Conservation (phyloP, 2,797 vertebrate genomes). For the Lerista edwardsae region DNA sequence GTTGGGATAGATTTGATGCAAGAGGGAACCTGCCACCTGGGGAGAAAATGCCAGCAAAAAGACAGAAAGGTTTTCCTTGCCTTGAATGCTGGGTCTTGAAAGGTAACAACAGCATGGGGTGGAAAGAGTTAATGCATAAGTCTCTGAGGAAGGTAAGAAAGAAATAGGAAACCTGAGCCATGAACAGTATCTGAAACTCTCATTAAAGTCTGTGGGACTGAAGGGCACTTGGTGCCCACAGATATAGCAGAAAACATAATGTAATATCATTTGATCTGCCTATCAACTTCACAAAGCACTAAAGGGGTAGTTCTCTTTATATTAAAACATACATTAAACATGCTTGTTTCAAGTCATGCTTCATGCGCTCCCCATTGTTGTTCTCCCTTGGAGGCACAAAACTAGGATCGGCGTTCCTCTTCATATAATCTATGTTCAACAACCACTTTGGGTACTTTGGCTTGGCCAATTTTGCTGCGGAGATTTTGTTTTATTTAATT, state of each 20-base stretch:
- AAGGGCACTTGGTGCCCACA: not conserved
- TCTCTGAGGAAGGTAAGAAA: not conserved
- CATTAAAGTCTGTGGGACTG: not conserved
- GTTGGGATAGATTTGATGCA: slow-evolving; percentile 37
- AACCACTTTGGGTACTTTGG: not conserved
- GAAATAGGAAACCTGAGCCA: not conserved
- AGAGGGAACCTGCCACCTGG: not conserved
- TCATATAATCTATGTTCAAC: not conserved
- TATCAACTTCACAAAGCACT: not conserved
- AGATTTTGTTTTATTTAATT: not conserved
- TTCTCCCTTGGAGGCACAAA: not conserved
- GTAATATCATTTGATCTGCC: not conserved
- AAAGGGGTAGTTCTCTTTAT: not conserved
- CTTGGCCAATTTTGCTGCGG: not conserved
- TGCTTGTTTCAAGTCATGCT: not conserved
- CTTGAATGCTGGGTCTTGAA: not conserved
- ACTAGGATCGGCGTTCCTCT: not conserved
- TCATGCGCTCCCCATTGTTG: not conserved
- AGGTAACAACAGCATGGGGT: not conserved
- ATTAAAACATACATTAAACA: not conserved
- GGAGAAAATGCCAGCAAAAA: slow-evolving; percentile 10
- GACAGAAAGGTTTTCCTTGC: not conserved
- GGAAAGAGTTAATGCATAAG: not conserved
- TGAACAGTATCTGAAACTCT: not conserved
- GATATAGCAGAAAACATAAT: not conserved